Base-by-base conservation (phyloP, 2,797 vertebrate genomes). In the Etheostoma perlongum region DNA sequence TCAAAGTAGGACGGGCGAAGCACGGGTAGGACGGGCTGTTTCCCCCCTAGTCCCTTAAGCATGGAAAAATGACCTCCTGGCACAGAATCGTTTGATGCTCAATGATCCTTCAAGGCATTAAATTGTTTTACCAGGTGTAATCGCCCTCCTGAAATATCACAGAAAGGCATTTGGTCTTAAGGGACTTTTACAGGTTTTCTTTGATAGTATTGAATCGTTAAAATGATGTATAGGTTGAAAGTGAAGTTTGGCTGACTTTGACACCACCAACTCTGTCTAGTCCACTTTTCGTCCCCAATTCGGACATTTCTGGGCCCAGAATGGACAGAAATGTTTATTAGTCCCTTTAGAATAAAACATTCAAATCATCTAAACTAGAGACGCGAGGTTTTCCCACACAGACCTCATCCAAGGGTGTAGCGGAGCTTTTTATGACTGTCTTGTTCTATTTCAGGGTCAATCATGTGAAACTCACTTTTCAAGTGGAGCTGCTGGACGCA, bases 101-200 rank as follows among this genome's bases (percentile, higher is more conserved):
- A 85, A 83, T 80, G 85, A 87, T 87, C 85, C 83, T 79, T 81
- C 51, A 23, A 78, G 76, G 62, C 77, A 84, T 83, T 68, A 75
- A 84, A 89, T 78, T 82, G 79, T 90, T 89, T 86, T 79, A 87
- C 74, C 84, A 81, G 81, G 86, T 82, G 85, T 85, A 77, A 88
- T 85, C 74, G 19, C 49, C 84, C 52, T 63, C 53, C 83, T 84
- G 76, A 89, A 89, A 89, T 90, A 87, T 86, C 82, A 82, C 71
- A 67, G 72, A 75, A 67, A 82, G 71, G n/a, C 69, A 55, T 66
- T 79, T 66, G 61, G 36, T 79, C 69, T 69, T 27, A 18, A 57
- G 57, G 55, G 75, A 72, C 51, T 72, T 82, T 78, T 76, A 85
- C 49, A 46, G 70, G 25, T 25, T 78, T 65, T 79, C 71, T 84